phyloP scores from a whole-genome alignment of 2,113 vertebrate genomes.

The Leucopsar rothschildi region DNA sequence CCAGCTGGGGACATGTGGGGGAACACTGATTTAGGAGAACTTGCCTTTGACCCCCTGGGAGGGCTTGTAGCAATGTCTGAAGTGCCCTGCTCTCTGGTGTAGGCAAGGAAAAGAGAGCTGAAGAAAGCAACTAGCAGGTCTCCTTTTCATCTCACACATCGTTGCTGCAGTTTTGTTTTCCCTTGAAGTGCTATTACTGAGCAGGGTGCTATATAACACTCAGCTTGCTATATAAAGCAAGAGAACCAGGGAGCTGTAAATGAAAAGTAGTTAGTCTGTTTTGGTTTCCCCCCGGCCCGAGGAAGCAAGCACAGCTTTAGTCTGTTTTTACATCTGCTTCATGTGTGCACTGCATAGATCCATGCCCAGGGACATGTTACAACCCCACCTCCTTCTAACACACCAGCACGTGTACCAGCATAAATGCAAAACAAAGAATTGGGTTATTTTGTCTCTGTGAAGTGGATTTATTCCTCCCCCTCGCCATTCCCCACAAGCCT shows the following conservation, averaged over 20 bases:
- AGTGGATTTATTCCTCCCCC: slow-evolving; percentile 4
- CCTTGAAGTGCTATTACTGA: not conserved
- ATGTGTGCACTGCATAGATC: not conserved
- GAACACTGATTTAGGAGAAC: not conserved
- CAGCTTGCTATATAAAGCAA: not conserved
- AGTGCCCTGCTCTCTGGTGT: not conserved
- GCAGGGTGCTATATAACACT: not conserved
- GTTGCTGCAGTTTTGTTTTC: slow-evolving; percentile 6
- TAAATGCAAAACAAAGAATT: slow-evolving; percentile 51
- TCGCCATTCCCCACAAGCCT: not conserved
- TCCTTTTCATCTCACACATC: not conserved
- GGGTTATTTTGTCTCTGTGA: slow-evolving; percentile 13
- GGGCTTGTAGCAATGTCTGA: not conserved
- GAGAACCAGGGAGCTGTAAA: not conserved
- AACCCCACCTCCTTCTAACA: not conserved
- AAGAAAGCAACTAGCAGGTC: not conserved
- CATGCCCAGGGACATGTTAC: not conserved
- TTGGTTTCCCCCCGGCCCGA: accelerated
- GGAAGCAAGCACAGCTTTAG: not conserved
- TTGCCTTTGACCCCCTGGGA: not conserved
- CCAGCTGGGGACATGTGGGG: not conserved
- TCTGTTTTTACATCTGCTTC: slow-evolving; percentile 13
- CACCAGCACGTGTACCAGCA: slow-evolving; percentile 1
- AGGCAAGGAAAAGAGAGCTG: not conserved
- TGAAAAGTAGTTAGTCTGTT: not conserved